Evolutionary conservation across 2,113 vertebrate species (phyloP), one percentile per base, ranked within the genome.

Genomic region (Sebastes fasciatus): DNA sequence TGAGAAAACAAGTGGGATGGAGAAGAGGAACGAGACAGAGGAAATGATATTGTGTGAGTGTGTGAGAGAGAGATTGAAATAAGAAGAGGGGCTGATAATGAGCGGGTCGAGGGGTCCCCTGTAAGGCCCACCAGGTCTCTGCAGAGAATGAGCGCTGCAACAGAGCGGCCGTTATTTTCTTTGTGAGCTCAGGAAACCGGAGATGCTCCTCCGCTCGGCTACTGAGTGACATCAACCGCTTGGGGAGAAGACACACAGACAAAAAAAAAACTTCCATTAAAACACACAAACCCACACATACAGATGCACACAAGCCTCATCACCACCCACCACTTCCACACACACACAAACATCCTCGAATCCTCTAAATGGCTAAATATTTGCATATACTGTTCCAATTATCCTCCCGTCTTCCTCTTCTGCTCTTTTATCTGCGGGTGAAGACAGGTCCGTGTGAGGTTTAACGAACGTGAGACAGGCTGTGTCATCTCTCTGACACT

Each of bases 141-240:
- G 8, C 34, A 34, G 34, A 34, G 34, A 34, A 34, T 4, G 34
- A 34, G 68, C 8, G 4, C 63, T 7, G 72, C 84, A 84, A 89
- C 85, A 89, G 80, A 86, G 82, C 8, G 45, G n/a, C 75, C 64
- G 63, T 82, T 88, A 82, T 92, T 79, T 74, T 74, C 83, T 91
- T 91, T 90, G 86, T 91, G 68, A 66, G 72, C 23, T 23, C 51
- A 2, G 70, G 86, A 91, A 92, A 91, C 86, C 34, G 21, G 88
- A 92, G 88, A 91, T 74, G 86, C 73, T 89, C 82, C 86, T 77
- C 74, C 19, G n/a, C 73, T 80, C 73, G 17, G 72, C 75, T 76
- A 78, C 75, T 80, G 89, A 88, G 77, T 90, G 89, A 90, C 79
- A 84, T 90, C 84, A 88, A 55, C 79, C 49, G n/a, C 83, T 79